phyloP scores from a whole-genome alignment of 2,888 invertebrate species.

The Pelosia muscerda region DNA sequence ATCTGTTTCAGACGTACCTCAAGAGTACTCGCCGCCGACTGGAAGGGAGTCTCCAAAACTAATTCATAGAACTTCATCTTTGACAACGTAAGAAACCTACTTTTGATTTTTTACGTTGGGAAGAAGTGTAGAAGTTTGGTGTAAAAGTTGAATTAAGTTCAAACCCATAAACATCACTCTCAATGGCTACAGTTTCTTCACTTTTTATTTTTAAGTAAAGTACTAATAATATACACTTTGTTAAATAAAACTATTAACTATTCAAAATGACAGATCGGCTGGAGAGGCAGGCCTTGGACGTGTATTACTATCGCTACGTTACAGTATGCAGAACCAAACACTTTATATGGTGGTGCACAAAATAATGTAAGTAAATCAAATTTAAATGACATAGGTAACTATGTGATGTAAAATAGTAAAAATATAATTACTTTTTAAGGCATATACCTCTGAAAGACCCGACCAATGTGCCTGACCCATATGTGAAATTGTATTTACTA shows the following conservation, averaged over 20 bases:
- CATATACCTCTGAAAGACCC: constrained; percentile 94
- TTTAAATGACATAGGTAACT: neutral
- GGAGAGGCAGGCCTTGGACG: constrained; percentile 92
- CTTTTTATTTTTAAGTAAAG: too few relatives aligned
- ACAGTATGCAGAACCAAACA: constrained; percentile 93
- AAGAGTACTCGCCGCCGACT: constrained; percentile 63
- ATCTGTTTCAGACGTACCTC: constrained; percentile 67
- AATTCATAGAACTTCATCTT: constrained; percentile 87
- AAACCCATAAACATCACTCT: neutral
- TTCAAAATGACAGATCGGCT: constrained; percentile 82
- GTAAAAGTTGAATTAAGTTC: too few relatives aligned
- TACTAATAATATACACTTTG: neutral
- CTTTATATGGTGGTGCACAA: constrained; percentile 95
- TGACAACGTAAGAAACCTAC: constrained; percentile 79
- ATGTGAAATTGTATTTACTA: constrained; percentile 94
- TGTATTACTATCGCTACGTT: constrained; percentile 94
- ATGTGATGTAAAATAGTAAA: neutral
- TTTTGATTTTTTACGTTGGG: neutral
- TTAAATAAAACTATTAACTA: neutral
- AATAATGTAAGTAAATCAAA: constrained; percentile 90
- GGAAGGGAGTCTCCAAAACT: constrained; percentile 79
- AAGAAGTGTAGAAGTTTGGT: too few relatives aligned
- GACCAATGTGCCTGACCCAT: constrained; percentile 94
- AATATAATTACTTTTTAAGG: constrained; percentile 70
- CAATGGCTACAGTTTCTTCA: neutral